A percentile compares a stretch with the other conserved stretches of the same genome.
These are phyloP conservation scores for Blastobasis lacticolella DNA, from an alignment of 2,888 invertebrate species.

Conservation along the genomic window DNA sequence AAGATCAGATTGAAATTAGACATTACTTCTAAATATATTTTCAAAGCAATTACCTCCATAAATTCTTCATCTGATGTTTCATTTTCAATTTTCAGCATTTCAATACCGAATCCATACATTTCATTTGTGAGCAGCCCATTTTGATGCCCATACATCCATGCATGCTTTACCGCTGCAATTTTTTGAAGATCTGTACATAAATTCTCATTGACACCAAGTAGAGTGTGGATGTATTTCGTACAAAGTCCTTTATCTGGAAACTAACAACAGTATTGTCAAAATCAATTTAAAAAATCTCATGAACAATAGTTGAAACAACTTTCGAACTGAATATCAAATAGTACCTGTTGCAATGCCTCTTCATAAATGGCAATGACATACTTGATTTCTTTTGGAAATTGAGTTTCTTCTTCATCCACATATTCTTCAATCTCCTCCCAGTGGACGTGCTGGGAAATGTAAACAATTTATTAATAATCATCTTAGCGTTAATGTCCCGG, in stretches of 20 bases:
- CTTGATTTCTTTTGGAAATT: conserved; percentile 40
- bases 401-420: conserved; percentile 33
- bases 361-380: conserved; percentile 54
- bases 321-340: neutral
- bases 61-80: conserved; percentile 37
- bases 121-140: conserved; percentile 48
- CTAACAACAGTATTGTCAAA: conserved; percentile 23
- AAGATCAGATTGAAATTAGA: too few relatives aligned
- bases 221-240: conserved; percentile 52
- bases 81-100: conserved; percentile 47
- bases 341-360: conserved; percentile 49
- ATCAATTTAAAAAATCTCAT: neutral
- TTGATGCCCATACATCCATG: conserved; percentile 55
- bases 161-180: conserved; percentile 48
- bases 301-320: neutral
- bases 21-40: neutral
- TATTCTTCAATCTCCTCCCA: conserved; percentile 55
- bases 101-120: conserved; percentile 59
- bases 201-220: conserved; percentile 37
- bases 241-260: conserved; percentile 55
- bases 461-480: too few relatives aligned
- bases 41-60: conserved; percentile 32
- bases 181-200: conserved; percentile 43
- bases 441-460: conserved; percentile 44
- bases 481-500: too few relatives aligned